Evolutionary conservation across 2,888 invertebrate species (phyloP), one percentile per base, ranked within the genome.

Genomic region (Orthonychiurus folsomi): DNA sequence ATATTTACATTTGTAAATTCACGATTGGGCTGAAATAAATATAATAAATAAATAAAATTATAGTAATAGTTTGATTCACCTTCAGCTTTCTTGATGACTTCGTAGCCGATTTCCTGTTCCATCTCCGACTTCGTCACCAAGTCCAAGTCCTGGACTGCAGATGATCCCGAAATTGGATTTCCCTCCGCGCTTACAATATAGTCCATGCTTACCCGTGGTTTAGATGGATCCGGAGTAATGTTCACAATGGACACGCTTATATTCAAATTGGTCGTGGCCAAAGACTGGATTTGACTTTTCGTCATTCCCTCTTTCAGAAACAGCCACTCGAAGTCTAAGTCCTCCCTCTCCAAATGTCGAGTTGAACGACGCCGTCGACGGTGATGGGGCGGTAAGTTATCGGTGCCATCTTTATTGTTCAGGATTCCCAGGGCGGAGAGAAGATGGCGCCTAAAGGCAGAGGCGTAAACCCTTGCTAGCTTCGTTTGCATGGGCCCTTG

Each of bases 81-180:
- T 70, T 73, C 68, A 48, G 73, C 72, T 63, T 73, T 71, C 24
- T 66, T 65, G 56, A 71, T 69, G 57, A 73, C 68, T 66, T 70
- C 68, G 54, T 73, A 69, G 3, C 69, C 71, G 12, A 73, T 66
- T 53, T 63, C 61, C 0, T 59, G 20, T 56, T 73, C 73, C 73
- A 73, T 73, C 55, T 73, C 73, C n/a, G 58, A 47, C 28, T 67
- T 67, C 26, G 65, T 64, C 2, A 71, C 66, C 18, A 67, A 48
- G 2, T 63, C 61, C 26, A 73, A 61, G 37, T 73, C 71, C 54
- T 70, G 68, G 27, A 71, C 73, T 3, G 73, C 73, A 1, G 69
- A 66, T 37, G 66, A 59, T 15, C 66, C 73, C 20, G 66, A 67
- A 21, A 73, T 62, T 9, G 73, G 73, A 25, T 58, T 66, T 5